These are phyloP conservation scores for Etheostoma perlongum DNA, from an alignment of 2,797 vertebrate genomes.

Conservation along the genomic window DNA sequence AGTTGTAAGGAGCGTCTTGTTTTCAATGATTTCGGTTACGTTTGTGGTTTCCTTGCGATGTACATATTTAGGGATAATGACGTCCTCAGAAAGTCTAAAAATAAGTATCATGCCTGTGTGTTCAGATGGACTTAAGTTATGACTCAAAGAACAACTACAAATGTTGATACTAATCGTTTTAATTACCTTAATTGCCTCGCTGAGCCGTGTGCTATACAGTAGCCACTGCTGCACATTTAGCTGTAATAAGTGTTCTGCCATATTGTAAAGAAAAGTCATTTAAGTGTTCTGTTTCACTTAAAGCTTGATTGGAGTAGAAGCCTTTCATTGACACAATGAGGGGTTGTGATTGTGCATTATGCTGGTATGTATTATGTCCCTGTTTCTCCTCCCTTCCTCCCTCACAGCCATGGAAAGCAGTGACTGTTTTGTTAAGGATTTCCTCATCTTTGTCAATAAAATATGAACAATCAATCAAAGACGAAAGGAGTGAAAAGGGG, in stretches of 20 bases:
- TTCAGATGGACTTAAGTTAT: background rate
- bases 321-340: conserved; percentile 35
- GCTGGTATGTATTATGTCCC: conserved; percentile 4
- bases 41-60: background rate
- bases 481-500: background rate
- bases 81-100: background rate
- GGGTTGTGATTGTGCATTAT: conserved; percentile 37
- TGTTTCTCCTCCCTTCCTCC: background rate
- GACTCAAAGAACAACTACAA: background rate
- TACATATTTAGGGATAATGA: background rate
- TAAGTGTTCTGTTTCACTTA: background rate
- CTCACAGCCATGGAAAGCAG: conserved; percentile 1
- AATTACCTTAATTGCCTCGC: background rate
- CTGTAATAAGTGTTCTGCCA: conserved; percentile 35
- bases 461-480: conserved; percentile 4
- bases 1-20: background rate
- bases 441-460: conserved; percentile 4
- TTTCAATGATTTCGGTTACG: background rate
- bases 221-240: conserved; percentile 1
- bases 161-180: conserved; percentile 7
- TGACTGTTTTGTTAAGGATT: background rate
- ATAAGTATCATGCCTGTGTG: background rate
- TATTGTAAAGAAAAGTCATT: conserved; percentile 25
- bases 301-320: conserved; percentile 43
- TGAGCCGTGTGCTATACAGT: no score